phyloP scores from a whole-genome alignment of 2,888 invertebrate genomes.

The Aplocera efformata region DNA sequence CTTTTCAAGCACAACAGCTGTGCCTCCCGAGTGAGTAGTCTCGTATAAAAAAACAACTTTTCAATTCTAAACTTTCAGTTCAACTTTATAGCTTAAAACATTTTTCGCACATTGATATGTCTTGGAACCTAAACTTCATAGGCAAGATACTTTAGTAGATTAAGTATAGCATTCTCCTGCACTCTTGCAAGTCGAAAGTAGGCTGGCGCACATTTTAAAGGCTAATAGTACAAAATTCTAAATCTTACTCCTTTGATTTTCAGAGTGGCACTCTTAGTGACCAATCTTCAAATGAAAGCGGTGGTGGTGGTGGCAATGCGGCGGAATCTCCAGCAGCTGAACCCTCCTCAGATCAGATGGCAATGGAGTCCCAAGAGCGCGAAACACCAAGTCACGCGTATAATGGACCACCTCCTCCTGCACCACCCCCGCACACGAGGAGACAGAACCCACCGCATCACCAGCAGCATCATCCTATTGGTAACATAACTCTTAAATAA shows the following conservation, averaged over 20 bases:
- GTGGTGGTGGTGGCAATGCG: conserved; percentile 76
- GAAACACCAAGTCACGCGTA: conserved; percentile 77
- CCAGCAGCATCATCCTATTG: conserved; percentile 77
- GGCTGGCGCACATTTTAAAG: too few relatives aligned
- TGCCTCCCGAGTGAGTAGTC: too few relatives aligned
- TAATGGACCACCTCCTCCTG: conserved; percentile 77
- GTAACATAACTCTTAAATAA: conserved; percentile 38
- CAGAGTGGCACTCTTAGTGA: conserved; percentile 69
- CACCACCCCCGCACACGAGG: conserved; percentile 86
- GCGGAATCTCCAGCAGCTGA: conserved; percentile 75
- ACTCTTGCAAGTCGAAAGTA: too few relatives aligned
- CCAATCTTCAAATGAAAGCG: conserved; percentile 72
- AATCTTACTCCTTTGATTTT: conserved; percentile 33
- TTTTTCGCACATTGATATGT: too few relatives aligned
- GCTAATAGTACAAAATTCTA: background rate
- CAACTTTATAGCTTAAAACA: too few relatives aligned
- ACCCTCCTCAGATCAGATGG: conserved; percentile 83
- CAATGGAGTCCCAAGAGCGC: conserved; percentile 85
- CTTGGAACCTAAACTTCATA: too few relatives aligned
- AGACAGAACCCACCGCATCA: conserved; percentile 86
- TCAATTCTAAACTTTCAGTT: too few relatives aligned
- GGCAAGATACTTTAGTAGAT: too few relatives aligned
- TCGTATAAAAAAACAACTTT: too few relatives aligned
- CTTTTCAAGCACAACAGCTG: too few relatives aligned
- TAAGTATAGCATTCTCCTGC: too few relatives aligned